Base-by-base conservation (phyloP, 2,113 vertebrate species). In the Poeciliopsis turrubarensis region DNA sequence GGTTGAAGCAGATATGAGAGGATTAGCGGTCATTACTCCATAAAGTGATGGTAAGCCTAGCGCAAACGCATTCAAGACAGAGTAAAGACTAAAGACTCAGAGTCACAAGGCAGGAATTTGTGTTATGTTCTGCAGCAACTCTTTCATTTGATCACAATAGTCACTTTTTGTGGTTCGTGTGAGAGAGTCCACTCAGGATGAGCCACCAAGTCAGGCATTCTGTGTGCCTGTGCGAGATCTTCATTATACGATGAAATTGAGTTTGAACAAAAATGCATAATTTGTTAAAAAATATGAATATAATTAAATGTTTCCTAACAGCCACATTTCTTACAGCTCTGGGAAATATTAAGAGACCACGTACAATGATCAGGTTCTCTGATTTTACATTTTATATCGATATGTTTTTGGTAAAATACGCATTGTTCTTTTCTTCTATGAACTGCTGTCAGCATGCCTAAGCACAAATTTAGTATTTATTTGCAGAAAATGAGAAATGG, bases 21-120 rank as follows among this genome's bases (percentile, higher is more conserved):
- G 92, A 91, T 94, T 93, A 93, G 87, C 87, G 92, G 92, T 92
- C 85, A 94, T 94, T 91, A 94, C 84, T 72, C 65, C 72, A 80
- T 74, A 84, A 81, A 89, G 79, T 73, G 82, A 85, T 80, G 75
- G 92, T 87, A 92, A 80, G 90, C 75, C 70, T 61, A 73, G 78
- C 6, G 10, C 41, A 65, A 64, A 74, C 75, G 32, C 72, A 68
- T 31, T 54, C 25, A 65, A 39, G 47, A 32, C 7, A n/a, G 73
- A 60, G 30, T 54, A 61, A 30, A 51, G 75, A 34, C 34, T 41
- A 3, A 3, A 39, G 39, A 41, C 13, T 34, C 9, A 41, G 12
- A 41, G 39, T 41, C 51, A 84, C 32, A 77, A 44, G 47, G 64
- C 32, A 32, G 29, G 15, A 32, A 5, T 11, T 47, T 12, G 29